Evolutionary conservation across 2,888 invertebrate species (phyloP).

Genomic region (Caenorhabditis becei): DNA sequence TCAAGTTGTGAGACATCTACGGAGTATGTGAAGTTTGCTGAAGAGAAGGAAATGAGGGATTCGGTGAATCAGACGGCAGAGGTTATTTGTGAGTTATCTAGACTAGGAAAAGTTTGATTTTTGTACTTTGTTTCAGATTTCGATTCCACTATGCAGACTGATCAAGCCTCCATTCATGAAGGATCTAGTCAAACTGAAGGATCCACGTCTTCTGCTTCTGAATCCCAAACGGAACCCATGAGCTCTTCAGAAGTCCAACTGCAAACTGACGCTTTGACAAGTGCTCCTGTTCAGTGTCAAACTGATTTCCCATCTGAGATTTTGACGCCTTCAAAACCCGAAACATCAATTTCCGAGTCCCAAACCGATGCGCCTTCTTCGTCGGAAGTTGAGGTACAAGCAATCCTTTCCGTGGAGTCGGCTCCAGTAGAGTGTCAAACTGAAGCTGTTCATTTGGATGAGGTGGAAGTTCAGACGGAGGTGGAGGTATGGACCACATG

Average conservation of each 20-base stretch:
- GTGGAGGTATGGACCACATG: neutral
- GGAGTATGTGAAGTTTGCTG: conserved; percentile 24
- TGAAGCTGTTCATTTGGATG: conserved; percentile 4
- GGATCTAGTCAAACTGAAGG: conserved; percentile 26
- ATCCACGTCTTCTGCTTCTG: neutral
- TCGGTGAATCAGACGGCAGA: conserved; percentile 7
- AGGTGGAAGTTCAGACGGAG: conserved; percentile 39
- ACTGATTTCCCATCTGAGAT: neutral
- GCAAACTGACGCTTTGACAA: conserved; percentile 10
- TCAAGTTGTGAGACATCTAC: conserved; percentile 14
- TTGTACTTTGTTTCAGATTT: conserved; percentile 23
- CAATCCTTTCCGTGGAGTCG: neutral
- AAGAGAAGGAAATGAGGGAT: neutral
- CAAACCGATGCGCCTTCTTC: conserved; percentile 11
- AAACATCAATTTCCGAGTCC: conserved; percentile 22
- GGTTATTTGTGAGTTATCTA: neutral
- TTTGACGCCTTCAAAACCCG: neutral
- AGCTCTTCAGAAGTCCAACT: neutral
- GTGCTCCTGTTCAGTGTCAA: neutral
- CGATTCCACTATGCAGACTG: conserved; percentile 34
- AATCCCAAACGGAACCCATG: neutral
- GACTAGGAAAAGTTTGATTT: neutral
- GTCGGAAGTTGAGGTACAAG: conserved; percentile 9
- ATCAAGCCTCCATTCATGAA: neutral
- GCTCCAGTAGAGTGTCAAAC: conserved; percentile 22